Evolutionary conservation across 2,113 vertebrate species (phyloP).

Genomic region (Chaenogobius annularis): DNA sequence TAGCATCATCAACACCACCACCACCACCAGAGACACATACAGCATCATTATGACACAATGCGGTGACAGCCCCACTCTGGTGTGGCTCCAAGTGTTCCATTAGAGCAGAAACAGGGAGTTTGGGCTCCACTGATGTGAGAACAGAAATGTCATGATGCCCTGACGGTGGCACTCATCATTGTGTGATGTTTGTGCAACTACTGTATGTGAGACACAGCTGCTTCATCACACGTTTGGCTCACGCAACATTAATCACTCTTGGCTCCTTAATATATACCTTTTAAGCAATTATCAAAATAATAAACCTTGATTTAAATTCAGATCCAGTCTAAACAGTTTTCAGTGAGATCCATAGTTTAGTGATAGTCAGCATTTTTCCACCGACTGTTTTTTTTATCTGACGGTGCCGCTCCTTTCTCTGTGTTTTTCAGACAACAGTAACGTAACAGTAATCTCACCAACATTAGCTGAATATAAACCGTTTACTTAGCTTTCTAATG

Average conservation of each 20-base stretch:
- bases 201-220: slow-evolving; percentile 26
- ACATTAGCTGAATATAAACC: not conserved
- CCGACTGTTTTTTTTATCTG: not conserved
- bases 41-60: slow-evolving; percentile 36
- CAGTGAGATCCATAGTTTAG: not conserved
- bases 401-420: too few relatives aligned
- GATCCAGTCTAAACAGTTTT: not conserved
- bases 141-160: slow-evolving; percentile 62
- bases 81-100: slow-evolving; percentile 55
- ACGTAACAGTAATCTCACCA: not conserved
- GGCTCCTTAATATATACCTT: not conserved
- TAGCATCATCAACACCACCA: slow-evolving; percentile 19
- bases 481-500: not conserved
- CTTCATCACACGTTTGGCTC: slow-evolving; percentile 11
- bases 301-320: not conserved
- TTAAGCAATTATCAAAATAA: not conserved
- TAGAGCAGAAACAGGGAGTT: slow-evolving; percentile 45
- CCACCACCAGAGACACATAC: slow-evolving; percentile 18
- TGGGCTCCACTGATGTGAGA: slow-evolving; percentile 39
- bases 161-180: slow-evolving; percentile 30
- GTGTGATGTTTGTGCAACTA: slow-evolving; percentile 14
- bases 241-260: not conserved
- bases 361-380: not conserved
- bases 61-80: slow-evolving; percentile 33
- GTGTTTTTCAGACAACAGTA: too few relatives aligned